Evolutionary conservation across 2,888 invertebrate genomes (phyloP).

Genomic region (Nasonovia ribisnigri): DNA sequence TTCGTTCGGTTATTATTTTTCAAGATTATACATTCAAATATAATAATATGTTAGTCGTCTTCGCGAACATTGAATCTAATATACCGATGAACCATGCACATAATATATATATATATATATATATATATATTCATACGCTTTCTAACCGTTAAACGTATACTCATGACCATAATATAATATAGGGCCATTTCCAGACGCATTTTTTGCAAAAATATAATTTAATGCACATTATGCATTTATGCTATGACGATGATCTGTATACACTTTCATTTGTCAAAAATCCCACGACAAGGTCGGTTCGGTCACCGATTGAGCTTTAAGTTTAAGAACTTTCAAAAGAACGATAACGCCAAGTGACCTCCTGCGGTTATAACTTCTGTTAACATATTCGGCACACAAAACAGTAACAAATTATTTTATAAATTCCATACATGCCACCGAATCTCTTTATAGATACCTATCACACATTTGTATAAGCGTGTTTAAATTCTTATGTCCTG

Average conservation of each 20-base stretch:
- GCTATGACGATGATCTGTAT: background rate
- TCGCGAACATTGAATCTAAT: background rate
- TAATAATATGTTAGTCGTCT: background rate
- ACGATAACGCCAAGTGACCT: background rate
- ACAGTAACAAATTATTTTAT: background rate
- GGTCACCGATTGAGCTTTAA: background rate
- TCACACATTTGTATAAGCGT: too few relatives aligned
- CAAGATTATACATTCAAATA: background rate
- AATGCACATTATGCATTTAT: background rate
- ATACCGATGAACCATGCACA: too few relatives aligned
- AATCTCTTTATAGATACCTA: background rate
- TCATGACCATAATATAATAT: too few relatives aligned
- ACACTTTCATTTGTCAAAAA: background rate
- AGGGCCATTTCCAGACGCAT: background rate
- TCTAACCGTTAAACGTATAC: too few relatives aligned
- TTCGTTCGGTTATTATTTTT: background rate
- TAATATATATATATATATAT: too few relatives aligned
- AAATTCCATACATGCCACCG: background rate
- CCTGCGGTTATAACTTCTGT: background rate
- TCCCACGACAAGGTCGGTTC: background rate
- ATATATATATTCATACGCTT: too few relatives aligned
- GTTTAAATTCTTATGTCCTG: too few relatives aligned
- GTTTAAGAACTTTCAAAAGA: background rate
- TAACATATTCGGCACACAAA: background rate
- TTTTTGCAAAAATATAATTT: background rate